Evolutionary conservation across 2,797 vertebrate genomes (phyloP), one percentile per base, ranked within the genome.

Genomic region (Scleropages formosus): DNA sequence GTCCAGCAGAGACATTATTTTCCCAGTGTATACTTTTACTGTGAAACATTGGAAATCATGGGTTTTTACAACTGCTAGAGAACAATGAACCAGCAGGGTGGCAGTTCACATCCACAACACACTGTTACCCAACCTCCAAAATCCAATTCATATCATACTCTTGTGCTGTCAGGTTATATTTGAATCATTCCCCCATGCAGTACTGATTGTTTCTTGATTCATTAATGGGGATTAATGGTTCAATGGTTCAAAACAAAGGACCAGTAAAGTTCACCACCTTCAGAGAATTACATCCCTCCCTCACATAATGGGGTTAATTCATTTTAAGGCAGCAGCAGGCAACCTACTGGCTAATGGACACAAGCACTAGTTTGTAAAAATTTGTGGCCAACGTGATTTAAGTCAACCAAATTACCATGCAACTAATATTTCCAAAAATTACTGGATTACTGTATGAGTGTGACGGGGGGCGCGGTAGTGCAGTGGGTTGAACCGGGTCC

Each of bases 11-110:
- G 49, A 67, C 53, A 46, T 7, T 75, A 49, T 56, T 69, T 65
- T 60, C 31, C 39, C 31, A 24, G 44, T 22, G 63, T 75, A 24
- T 67, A 75, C 24, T 24, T 67, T 67, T 64, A 46, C 63, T 39
- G 31, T 8, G 20, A n/a, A 16, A 10, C 31, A 46, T 31, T 31
- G 16, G 13, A 26, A 10, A 26, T 44, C n/a, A n/a, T 56, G 62
- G 16, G 62, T 47, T 58, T 75, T 67, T 68, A 75, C 20, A 46
- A 22, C 31, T 20, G 26, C 27, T 4, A 39, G 15, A 16, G n/a
- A 24, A 53, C 22, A 73, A 64, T 18, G 60, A 26, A 74, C 46
- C 51, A 58, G 49, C 51, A 20, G 51, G 51, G 49, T 71, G 6
- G 47, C 26, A n/a, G n/a, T n/a, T n/a, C n/a, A n/a, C n/a, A n/a